Percentiles rank a stretch among this genome's conserved stretches.
These are phyloP conservation scores for Brachyistius frenatus DNA, from an alignment of 2,113 vertebrate genomes.

Conservation along the genomic window DNA sequence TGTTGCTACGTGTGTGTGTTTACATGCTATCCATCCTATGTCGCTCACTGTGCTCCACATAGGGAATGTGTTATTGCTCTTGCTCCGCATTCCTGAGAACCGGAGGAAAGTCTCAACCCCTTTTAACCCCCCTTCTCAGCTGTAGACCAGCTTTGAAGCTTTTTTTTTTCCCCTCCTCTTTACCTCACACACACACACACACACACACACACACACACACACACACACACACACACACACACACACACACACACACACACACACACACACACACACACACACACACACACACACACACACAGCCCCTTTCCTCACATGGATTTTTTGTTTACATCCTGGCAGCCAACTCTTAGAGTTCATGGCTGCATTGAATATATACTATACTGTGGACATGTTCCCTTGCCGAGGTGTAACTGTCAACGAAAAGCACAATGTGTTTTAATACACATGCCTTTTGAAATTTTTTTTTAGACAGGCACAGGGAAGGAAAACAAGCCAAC, in stretches of 20 bases:
- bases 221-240: not conserved
- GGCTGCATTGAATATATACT: slow-evolving; percentile 1
- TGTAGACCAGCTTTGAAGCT: slow-evolving; percentile 64
- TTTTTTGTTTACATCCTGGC: slow-evolving; percentile 63
- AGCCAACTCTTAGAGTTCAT: slow-evolving; percentile 33
- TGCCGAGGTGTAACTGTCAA: slow-evolving; percentile 21
- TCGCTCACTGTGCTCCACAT: slow-evolving; percentile 42
- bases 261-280: not conserved
- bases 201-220: not conserved
- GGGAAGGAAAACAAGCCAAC: not conserved
- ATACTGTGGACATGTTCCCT: not conserved
- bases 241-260: slow-evolving; percentile 15
- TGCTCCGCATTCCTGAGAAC: slow-evolving; percentile 58
- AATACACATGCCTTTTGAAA: not conserved
- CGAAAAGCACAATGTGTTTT: not conserved
- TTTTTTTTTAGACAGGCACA: not conserved
- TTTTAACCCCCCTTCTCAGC: slow-evolving; percentile 54
- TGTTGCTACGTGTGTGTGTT: slow-evolving; percentile 39
- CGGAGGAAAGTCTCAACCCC: slow-evolving; percentile 64
- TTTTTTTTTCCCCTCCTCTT: not conserved
- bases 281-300: not conserved
- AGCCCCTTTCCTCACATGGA: slow-evolving; percentile 55
- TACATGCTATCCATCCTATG: slow-evolving; percentile 30
- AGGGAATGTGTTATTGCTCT: slow-evolving; percentile 62
- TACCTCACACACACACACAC: slow-evolving; percentile 4